Evolutionary conservation across 1,140 invertebrate genomes (phyloP).

Genomic region (Drosophila ambigua): DNA sequence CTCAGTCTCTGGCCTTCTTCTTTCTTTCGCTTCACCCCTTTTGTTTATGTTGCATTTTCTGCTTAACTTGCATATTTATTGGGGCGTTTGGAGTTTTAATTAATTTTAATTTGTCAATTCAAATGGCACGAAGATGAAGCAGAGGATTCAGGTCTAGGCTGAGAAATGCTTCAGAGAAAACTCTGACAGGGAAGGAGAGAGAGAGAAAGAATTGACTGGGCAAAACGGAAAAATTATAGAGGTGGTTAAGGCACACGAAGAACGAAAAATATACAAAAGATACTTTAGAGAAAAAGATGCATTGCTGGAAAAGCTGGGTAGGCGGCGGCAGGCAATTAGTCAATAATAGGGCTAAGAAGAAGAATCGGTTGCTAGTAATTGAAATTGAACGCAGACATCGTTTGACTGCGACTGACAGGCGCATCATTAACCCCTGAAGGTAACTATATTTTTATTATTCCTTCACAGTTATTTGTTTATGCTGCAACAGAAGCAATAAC

Average conservation of each 20-base stretch:
- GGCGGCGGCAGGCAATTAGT: slow-evolving; percentile 37
- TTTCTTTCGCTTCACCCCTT: slow-evolving; percentile 7
- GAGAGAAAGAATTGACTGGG: slow-evolving; percentile 23
- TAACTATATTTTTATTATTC: slow-evolving; percentile 28
- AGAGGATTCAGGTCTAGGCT: slow-evolving; percentile 20
- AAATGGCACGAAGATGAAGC: slow-evolving; percentile 1
- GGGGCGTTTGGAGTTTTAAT: slow-evolving; percentile 80
- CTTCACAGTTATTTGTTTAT: slow-evolving; percentile 25
- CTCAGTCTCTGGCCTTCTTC: not conserved
- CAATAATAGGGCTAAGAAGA: slow-evolving; percentile 30
- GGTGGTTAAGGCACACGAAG: slow-evolving; percentile 2
- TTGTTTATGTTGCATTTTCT: slow-evolving; percentile 11
- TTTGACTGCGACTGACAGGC: slow-evolving; percentile 26
- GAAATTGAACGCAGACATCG: slow-evolving; percentile 25
- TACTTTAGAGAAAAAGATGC: slow-evolving; percentile 9
- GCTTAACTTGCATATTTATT: slow-evolving; percentile 74
- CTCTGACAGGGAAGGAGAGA: not conserved
- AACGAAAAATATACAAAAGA: slow-evolving; percentile 13
- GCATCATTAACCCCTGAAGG: slow-evolving; percentile 62
- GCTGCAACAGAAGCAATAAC: slow-evolving; percentile 57
- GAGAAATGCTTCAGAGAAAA: slow-evolving; percentile 35
- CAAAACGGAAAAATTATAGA: slow-evolving; percentile 41
- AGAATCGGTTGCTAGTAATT: slow-evolving; percentile 17
- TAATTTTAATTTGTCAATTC: slow-evolving; percentile 79
- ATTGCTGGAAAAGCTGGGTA: slow-evolving; percentile 13